Conservation (phyloP, 1,140 invertebrate species). For the Musca vetustissima region DNA sequence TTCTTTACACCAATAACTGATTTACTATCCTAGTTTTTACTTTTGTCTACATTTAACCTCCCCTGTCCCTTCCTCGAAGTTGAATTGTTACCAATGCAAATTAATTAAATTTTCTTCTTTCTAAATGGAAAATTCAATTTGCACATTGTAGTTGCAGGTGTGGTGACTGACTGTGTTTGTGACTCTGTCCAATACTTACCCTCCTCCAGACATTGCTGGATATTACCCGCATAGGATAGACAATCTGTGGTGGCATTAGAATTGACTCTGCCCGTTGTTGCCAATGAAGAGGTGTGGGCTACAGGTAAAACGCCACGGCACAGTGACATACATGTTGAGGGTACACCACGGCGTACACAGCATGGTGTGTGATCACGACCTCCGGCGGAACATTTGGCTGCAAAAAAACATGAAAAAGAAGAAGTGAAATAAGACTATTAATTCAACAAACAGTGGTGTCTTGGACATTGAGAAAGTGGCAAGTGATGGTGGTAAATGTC, state of each 20-base stretch:
- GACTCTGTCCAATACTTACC: constrained; percentile 59
- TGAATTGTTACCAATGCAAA: no score
- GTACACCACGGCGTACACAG: constrained; percentile 73
- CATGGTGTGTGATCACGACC: constrained; percentile 76
- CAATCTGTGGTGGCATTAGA: constrained; percentile 40
- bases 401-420: constrained; percentile 25
- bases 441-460: no score
- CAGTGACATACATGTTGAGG: constrained; percentile 68
- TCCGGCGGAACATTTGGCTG: constrained; percentile 64
- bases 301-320: constrained; percentile 71
- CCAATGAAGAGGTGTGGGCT: constrained; percentile 30
- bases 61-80: no score
- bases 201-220: constrained; percentile 83
- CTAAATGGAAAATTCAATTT: no score
- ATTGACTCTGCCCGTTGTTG: constrained; percentile 29
- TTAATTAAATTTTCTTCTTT: no score
- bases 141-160: background rate
- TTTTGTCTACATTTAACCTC: no score
- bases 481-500: no score
- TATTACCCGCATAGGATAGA: constrained; percentile 79
- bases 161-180: background rate
- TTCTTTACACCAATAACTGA: no score
- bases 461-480: no score
- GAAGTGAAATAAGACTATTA: no score
- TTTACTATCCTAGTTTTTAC: no score